Evolutionary conservation across 2,113 vertebrate species (phyloP).

Genomic region (Scartelaos histophorus): DNA sequence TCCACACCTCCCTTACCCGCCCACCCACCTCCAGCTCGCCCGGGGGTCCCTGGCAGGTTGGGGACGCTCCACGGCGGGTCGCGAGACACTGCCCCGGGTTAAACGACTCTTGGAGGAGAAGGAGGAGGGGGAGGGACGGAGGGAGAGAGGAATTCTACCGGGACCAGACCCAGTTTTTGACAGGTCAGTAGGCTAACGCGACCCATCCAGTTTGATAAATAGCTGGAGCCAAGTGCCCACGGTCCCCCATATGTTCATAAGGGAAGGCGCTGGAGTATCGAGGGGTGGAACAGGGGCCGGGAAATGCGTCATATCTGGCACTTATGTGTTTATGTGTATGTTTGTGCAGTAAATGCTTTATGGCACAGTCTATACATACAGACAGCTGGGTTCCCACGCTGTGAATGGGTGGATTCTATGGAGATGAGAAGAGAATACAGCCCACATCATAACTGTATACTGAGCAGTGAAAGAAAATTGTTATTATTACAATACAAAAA

Average conservation of each 20-base stretch:
- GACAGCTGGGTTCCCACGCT: not conserved
- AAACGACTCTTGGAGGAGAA: slow-evolving; percentile 19
- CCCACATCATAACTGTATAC: not conserved
- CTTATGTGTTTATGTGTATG: not conserved
- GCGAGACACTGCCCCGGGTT: slow-evolving; percentile 35
- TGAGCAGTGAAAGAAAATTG: too few relatives aligned
- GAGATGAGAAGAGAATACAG: not conserved
- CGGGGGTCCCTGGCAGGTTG: slow-evolving; percentile 20
- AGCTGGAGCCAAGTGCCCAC: slow-evolving; percentile 3
- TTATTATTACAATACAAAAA: too few relatives aligned
- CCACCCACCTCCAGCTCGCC: slow-evolving; percentile 31
- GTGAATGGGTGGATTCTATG: not conserved
- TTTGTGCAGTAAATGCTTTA: not conserved
- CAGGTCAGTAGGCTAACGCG: slow-evolving; percentile 12
- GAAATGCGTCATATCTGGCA: not conserved
- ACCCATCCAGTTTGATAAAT: slow-evolving; percentile 8
- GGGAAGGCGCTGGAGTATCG: not conserved
- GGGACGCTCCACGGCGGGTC: slow-evolving; percentile 48
- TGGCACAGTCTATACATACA: not conserved
- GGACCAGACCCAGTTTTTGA: slow-evolving; percentile 11
- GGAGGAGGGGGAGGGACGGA: slow-evolving; percentile 29
- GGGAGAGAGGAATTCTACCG: not conserved
- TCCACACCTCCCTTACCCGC: not conserved
- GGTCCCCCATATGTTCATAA: not conserved
- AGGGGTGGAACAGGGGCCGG: not conserved